phyloP scores from a whole-genome alignment of 2,113 vertebrate genomes.

The Sphyrna mokarran region DNA sequence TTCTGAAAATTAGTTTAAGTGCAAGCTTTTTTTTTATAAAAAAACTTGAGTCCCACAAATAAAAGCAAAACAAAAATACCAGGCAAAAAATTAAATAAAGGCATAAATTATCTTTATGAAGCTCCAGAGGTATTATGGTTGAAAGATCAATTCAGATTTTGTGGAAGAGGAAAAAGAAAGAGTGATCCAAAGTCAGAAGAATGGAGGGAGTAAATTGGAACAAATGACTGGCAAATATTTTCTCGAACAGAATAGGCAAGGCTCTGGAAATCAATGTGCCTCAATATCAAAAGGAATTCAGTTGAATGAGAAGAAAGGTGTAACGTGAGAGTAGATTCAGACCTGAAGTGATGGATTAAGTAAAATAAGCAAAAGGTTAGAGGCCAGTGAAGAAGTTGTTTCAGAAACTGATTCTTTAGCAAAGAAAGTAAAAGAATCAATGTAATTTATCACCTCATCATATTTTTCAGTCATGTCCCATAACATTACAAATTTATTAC shows the following conservation, averaged over 20 bases:
- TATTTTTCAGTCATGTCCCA: background rate
- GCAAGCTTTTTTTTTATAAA: no score
- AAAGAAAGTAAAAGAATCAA: background rate
- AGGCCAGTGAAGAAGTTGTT: background rate
- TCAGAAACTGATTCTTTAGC: background rate
- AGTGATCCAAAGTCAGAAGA: background rate
- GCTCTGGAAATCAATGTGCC: background rate
- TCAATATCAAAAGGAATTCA: background rate
- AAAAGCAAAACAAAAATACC: no score
- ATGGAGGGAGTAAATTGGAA: background rate
- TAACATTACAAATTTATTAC: background rate
- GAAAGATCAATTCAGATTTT: background rate
- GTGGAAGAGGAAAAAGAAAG: background rate
- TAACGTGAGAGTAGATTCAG: background rate
- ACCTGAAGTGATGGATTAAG: background rate
- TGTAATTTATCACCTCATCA: background rate
- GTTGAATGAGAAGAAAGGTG: background rate
- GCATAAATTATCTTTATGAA: background rate
- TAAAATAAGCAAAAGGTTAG: background rate
- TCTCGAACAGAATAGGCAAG: background rate
- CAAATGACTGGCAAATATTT: background rate
- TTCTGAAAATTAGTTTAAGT: background rate
- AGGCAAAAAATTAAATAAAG: background rate
- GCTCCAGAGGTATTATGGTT: background rate
- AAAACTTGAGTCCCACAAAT: no score